Evolutionary conservation across 1,140 invertebrate genomes (phyloP), one percentile per base, ranked within the genome.

Genomic region (Ericerus pela): DNA sequence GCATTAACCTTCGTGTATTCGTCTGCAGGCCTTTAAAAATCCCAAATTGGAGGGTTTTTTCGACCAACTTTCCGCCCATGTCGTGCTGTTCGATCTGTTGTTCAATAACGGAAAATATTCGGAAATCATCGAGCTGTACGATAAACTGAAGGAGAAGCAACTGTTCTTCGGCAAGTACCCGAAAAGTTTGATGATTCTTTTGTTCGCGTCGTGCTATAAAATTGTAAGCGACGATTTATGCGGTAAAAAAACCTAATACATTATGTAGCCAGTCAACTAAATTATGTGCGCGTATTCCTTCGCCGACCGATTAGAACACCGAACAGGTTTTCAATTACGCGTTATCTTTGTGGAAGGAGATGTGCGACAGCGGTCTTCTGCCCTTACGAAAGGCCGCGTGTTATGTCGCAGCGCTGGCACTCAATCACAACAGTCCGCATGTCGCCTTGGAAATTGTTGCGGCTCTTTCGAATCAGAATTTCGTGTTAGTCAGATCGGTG

Each of bases 181-280:
- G 1, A 79, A 76, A 63, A 81, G 84, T 69, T 68, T 73, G 36
- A 65, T 82, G 5, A 72, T 81, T 24, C 63, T 89, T 22, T 70
- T 76, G 24, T 63, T 81, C 47, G 84, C 78, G 52, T 75, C 82
- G 22, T 86, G 80, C 66, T 85, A 84, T 64, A 85, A 85, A 76
- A 66, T 84, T 70, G 85, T 87, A 72, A 74, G 63, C n/a, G 29
- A 31, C 27, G 51, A 12, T 36, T 4, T 22, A 30, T 36, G 29
- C n/a, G 30, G n/a, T n/a, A 33, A 53, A 53, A 29, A 1, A 16
- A 6, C 16, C 12, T n/a, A 18, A 2, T 30, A 16, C 30, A 26
- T 31, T 30, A n/a, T 11, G 5, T 31, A 24, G 14, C 2, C 12
- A 53, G 27, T 27, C 16, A 22, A n/a, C n/a, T 10, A 10, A 33